phyloP scores from a whole-genome alignment of 2,888 invertebrate genomes.

The Phalera bucephala region DNA sequence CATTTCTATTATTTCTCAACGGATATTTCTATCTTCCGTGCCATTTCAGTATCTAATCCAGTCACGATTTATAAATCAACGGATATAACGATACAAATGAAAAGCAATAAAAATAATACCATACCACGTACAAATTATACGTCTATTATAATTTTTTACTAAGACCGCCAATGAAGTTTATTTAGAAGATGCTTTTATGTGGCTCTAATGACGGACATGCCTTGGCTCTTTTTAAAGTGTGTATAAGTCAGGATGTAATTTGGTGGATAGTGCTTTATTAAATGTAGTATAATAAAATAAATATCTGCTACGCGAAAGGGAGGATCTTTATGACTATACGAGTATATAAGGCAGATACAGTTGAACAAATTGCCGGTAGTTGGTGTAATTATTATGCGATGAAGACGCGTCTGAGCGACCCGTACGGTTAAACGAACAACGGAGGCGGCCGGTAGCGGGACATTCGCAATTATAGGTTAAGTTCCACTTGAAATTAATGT shows the following conservation, averaged over 20 bases:
- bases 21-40: too few species aligned
- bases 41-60: too few species aligned
- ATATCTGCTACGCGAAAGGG: too few species aligned
- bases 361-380: constrained; percentile 47
- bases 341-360: constrained; percentile 29
- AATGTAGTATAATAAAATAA: too few species aligned
- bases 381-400: constrained; percentile 55
- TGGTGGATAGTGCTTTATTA: too few species aligned
- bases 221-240: too few species aligned
- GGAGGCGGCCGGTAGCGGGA: constrained; percentile 46
- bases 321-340: constrained; percentile 2
- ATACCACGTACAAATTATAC: constrained; percentile 48
- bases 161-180: constrained; percentile 51
- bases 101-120: constrained; percentile 60
- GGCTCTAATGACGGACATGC: constrained; percentile 4
- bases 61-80: not conserved
- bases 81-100: constrained; percentile 52
- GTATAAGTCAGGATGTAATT: too few species aligned
- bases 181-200: not conserved
- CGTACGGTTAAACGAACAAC: constrained; percentile 47
- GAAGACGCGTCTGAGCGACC: constrained; percentile 43
- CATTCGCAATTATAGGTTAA: constrained; percentile 48
- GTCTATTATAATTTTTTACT: constrained; percentile 43
- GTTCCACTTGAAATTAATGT: constrained; percentile 43
- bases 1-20: too few species aligned